These are phyloP conservation scores for Ctenopoma kingsleyae DNA, from an alignment of 2,797 vertebrate species.

Conservation along the genomic window DNA sequence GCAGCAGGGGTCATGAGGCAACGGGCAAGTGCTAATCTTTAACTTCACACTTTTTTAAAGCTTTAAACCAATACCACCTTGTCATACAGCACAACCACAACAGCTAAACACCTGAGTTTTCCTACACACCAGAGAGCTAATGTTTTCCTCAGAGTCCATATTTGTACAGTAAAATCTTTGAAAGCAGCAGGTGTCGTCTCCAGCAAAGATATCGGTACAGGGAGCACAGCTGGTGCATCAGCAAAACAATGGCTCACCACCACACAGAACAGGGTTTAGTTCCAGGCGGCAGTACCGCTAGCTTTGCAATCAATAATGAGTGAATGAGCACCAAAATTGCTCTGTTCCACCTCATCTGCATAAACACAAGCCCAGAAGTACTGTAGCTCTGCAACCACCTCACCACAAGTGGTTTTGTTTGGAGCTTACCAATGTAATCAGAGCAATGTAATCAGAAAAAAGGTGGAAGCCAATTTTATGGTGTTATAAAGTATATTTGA, in stretches of 20 bases:
- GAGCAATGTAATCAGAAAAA: not conserved
- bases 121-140: not conserved
- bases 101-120: not conserved
- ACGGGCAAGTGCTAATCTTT: slow-evolving; percentile 21
- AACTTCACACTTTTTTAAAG: slow-evolving; percentile 6
- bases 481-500: not conserved
- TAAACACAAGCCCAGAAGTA: slow-evolving; percentile 13
- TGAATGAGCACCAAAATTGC: slow-evolving; percentile 29
- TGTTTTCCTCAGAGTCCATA: slow-evolving; percentile 6
- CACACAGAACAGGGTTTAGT: slow-evolving; percentile 22
- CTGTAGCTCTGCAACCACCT: not conserved
- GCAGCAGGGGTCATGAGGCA: slow-evolving; percentile 10
- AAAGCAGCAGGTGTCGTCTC: slow-evolving; percentile 8
- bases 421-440: not conserved
- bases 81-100: not conserved
- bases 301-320: slow-evolving; percentile 38
- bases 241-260: slow-evolving; percentile 30
- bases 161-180: slow-evolving; percentile 13
- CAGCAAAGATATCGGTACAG: slow-evolving; percentile 14
- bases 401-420: slow-evolving; percentile 2
- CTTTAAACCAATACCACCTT: not conserved
- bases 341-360: slow-evolving; percentile 25
- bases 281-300: slow-evolving; percentile 17
- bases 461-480: not conserved
- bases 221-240: slow-evolving; percentile 22